These are phyloP conservation scores for Leptodactylus fallax DNA, from an alignment of 2,797 vertebrate species.

Conservation along the genomic window DNA sequence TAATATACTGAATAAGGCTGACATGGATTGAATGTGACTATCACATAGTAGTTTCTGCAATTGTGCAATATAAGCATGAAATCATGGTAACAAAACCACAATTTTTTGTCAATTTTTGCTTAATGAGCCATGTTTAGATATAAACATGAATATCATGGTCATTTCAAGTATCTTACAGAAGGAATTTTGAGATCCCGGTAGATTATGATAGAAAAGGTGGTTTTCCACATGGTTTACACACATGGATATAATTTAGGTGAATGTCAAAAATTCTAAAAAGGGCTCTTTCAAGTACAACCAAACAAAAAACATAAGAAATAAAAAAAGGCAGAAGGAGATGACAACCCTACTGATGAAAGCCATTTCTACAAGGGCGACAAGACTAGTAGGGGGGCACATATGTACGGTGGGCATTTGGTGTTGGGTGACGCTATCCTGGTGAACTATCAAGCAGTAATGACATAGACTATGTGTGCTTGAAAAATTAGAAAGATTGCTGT, in stretches of 20 bases:
- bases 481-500: not conserved
- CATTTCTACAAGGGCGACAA: not conserved
- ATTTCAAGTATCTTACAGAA: not conserved
- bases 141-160: too few species aligned
- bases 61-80: too few species aligned
- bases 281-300: constrained; percentile 15
- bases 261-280: constrained; percentile 18
- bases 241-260: not conserved
- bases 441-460: not conserved
- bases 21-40: too few species aligned
- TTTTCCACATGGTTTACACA: not conserved
- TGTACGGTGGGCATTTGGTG: not conserved
- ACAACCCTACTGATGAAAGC: not conserved
- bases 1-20: too few species aligned
- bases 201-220: constrained; percentile 6
- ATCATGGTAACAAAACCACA: too few species aligned
- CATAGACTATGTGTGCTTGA: not conserved
- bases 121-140: too few species aligned
- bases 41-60: too few species aligned
- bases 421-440: not conserved
- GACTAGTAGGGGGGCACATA: not conserved
- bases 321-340: not conserved
- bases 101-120: too few species aligned
- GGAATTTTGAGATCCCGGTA: not conserved
- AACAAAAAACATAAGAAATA: constrained; percentile 11